Evolutionary conservation across 2,797 vertebrate species (phyloP).

Genomic region (Schizopygopsis malacanthus): DNA sequence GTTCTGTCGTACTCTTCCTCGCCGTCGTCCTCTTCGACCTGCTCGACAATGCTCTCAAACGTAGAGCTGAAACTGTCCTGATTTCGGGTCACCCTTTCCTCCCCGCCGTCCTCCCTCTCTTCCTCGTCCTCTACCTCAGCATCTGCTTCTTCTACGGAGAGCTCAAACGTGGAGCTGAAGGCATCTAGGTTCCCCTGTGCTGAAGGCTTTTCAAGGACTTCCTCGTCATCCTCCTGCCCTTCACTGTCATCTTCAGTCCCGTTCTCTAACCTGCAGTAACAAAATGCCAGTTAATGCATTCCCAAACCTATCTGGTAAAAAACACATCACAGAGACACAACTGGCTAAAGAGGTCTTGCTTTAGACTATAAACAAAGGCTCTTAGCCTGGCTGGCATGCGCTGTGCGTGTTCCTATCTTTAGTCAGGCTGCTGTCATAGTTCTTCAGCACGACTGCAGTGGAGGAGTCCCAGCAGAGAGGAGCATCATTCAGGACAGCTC

Average conservation of each 20-base stretch:
- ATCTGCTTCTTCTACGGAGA: constrained; percentile 78
- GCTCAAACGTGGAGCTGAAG: constrained; percentile 83
- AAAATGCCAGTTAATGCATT: constrained; percentile 36
- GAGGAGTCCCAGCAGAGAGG: constrained; percentile 55
- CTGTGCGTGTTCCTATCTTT: constrained; percentile 53
- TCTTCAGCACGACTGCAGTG: constrained; percentile 48
- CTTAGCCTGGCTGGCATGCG: constrained; percentile 37
- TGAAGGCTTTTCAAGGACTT: constrained; percentile 51
- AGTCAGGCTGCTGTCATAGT: constrained; percentile 55
- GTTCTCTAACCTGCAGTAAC: constrained; percentile 73
- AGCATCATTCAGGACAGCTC: constrained; percentile 64
- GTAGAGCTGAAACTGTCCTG: constrained; percentile 93
- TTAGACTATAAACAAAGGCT: constrained; percentile 1
- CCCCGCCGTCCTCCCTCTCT: constrained; percentile 57
- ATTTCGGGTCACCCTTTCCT: constrained; percentile 65
- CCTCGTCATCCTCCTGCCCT: constrained; percentile 70
- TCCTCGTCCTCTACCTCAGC: constrained; percentile 77
- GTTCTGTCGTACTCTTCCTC: constrained; percentile 76
- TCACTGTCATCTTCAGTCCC: constrained; percentile 65
- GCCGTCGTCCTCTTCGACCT: constrained; percentile 72
- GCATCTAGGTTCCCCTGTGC: constrained; percentile 72
- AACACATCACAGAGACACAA: background rate
- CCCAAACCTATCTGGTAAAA: background rate
- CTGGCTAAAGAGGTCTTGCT: constrained; percentile 11
- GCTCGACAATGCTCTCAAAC: constrained; percentile 94